A percentile compares a stretch with the other conserved stretches of the same genome.
phyloP scores from a whole-genome alignment of 1,140 invertebrate genomes.

The Caerostris darwini region DNA sequence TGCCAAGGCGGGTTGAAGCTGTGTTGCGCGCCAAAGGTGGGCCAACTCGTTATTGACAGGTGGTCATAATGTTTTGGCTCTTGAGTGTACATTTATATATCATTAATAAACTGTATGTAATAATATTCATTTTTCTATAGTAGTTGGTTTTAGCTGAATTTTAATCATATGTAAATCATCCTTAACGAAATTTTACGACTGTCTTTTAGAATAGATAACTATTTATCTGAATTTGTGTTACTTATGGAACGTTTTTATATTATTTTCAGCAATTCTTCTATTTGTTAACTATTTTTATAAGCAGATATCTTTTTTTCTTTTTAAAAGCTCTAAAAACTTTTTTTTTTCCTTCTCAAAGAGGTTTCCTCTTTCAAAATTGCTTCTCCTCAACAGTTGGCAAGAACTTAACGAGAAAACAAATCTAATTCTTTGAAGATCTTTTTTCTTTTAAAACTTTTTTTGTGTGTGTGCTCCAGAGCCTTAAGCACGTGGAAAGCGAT shows the following conservation, averaged over 20 bases:
- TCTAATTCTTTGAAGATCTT: not conserved
- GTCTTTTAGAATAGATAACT: not conserved
- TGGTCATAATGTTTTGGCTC: no score
- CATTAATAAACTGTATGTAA: no score
- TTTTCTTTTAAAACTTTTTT: not conserved
- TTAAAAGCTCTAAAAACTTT: not conserved
- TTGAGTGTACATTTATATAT: no score
- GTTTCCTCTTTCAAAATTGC: not conserved
- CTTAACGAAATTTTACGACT: not conserved
- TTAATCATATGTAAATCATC: no score
- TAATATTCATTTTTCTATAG: no score
- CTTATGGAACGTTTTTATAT: no score
- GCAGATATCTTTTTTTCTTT: not conserved
- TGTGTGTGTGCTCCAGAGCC: not conserved
- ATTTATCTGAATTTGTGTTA: no score
- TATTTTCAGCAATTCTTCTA: no score
- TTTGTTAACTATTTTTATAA: not conserved
- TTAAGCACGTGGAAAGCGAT: not conserved
- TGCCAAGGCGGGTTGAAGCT: no score
- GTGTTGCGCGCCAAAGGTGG: no score
- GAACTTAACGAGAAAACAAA: not conserved
- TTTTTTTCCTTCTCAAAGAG: not conserved
- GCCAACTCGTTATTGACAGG: no score
- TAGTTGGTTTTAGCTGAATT: no score
- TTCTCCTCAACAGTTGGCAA: slow-evolving; percentile 10